Base-by-base conservation (phyloP, 2,888 invertebrate species). In the Sarcophaga variegata region DNA sequence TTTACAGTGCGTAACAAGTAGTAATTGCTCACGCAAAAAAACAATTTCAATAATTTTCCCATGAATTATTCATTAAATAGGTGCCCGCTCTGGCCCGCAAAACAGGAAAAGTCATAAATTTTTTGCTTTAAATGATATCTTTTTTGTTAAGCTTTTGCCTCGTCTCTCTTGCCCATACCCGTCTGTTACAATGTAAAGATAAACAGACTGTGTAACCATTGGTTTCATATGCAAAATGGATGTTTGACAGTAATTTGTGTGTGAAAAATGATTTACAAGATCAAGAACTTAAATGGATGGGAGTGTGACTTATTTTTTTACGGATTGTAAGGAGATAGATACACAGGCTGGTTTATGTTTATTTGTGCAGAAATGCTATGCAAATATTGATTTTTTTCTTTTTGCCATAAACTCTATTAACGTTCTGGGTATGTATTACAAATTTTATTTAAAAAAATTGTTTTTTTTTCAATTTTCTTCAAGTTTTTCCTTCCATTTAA, bases 1-100 rank as follows among this genome's bases (percentile, higher is more conserved):
- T 37, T 37, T 37, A 37, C 37, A 37, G 17, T 54, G 54, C 17
- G 54, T 54, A 17, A 14, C 17, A 78, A 64, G 64, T 82, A 64
- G 45, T 77, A 82, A 77, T 82, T 64, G 70, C 76, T 82, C 76
- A 82, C 45, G 77, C 70, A 71, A 77, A 77, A 76, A 64, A 64
- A 45, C 70, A 76, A 82, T 71, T 59, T 25, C 27, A 25, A 76
- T 81, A 59, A 37, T 37, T 17, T 54, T 54, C 14, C 4, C 17
- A 54, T 54, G 1, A 54, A 54, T 54, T 54, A 14, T 54, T 2
- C 54, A 54, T 54, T 14, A 17, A 37, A 37, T 10, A 37, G 37
- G 37, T 6, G 1, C 22, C 22, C 22, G 37, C 37, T 6, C 1
- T 22, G 6, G 37, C 37, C 37, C 8, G 2, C 37, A 10, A 37